Evolutionary conservation across 2,113 vertebrate genomes (phyloP).

Genomic region (Machaerirhynchus nigripectus): DNA sequence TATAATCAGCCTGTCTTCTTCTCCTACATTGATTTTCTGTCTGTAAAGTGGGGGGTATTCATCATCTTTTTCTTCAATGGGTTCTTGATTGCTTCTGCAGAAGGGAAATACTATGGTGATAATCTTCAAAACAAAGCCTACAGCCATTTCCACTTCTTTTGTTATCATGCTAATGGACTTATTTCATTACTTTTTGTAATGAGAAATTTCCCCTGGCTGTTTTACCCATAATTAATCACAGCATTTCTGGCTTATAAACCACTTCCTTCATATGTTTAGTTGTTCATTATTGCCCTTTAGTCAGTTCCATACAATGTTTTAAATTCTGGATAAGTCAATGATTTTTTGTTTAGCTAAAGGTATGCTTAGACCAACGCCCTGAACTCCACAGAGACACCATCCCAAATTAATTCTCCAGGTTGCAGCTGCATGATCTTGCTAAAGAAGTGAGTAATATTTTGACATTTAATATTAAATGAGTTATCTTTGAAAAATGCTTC

Average conservation of each 20-base stretch:
- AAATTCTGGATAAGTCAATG: slow-evolving; percentile 47
- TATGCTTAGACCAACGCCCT: slow-evolving; percentile 65
- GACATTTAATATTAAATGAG: slow-evolving; percentile 78
- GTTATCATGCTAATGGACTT: slow-evolving; percentile 13
- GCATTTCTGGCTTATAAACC: slow-evolving; percentile 55
- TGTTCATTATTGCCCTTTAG: slow-evolving; percentile 62
- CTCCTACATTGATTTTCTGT: background rate
- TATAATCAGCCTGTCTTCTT: background rate
- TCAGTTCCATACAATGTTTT: slow-evolving; percentile 30
- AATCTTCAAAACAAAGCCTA: slow-evolving; percentile 32
- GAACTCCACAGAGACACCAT: slow-evolving; percentile 64
- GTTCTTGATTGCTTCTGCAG: slow-evolving; percentile 38
- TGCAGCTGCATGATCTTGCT: slow-evolving; percentile 71
- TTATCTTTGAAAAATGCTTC: slow-evolving; percentile 78
- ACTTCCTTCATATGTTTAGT: slow-evolving; percentile 49
- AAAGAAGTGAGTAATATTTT: slow-evolving; percentile 75
- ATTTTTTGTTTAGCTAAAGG: slow-evolving; percentile 62
- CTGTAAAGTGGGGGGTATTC: background rate
- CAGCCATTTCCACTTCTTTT: slow-evolving; percentile 21
- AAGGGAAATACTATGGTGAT: slow-evolving; percentile 29
- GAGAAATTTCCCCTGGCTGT: slow-evolving; percentile 51
- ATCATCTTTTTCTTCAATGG: background rate
- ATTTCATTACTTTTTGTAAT: slow-evolving; percentile 40
- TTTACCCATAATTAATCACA: slow-evolving; percentile 65
- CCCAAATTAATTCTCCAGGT: slow-evolving; percentile 72